Percentiles rank a stretch among this genome's conserved stretches.
Evolutionary conservation across 1,140 invertebrate species (phyloP).

Genomic region (Sweltsa coloradensis): DNA sequence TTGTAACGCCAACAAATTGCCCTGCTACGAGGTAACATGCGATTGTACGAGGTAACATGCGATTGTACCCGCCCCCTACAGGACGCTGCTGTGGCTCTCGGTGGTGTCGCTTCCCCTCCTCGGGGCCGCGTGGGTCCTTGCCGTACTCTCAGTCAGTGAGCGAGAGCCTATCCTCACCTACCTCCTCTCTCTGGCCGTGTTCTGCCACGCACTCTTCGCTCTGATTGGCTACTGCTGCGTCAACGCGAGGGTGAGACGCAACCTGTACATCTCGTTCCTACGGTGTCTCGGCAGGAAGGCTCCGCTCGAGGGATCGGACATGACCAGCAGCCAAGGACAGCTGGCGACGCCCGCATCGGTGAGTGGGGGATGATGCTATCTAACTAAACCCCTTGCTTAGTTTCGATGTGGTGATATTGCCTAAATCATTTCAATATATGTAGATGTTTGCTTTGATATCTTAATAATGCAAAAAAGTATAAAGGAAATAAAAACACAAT

Average conservation of each 20-base stretch:
- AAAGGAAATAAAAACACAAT: too few relatives aligned
- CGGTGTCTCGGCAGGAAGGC: constrained; percentile 74
- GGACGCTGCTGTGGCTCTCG: constrained; percentile 73
- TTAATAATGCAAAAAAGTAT: too few relatives aligned
- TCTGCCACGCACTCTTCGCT: constrained; percentile 62
- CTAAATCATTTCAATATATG: too few relatives aligned
- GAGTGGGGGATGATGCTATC: too few relatives aligned
- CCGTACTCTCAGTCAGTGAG: constrained; percentile 68
- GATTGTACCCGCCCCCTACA: constrained; percentile 28
- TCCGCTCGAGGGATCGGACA: constrained; percentile 60
- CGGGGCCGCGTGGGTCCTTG: constrained; percentile 67
- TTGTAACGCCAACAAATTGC: neutral
- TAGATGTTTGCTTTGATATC: too few relatives aligned
- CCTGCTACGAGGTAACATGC: too few relatives aligned
- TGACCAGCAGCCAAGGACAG: too few relatives aligned
- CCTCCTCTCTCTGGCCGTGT: constrained; percentile 53
- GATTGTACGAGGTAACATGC: too few relatives aligned
- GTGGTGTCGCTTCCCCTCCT: constrained; percentile 65
- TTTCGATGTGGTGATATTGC: too few relatives aligned
- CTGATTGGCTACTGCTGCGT: constrained; percentile 73
- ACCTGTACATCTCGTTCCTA: constrained; percentile 46
- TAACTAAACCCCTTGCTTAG: too few relatives aligned
- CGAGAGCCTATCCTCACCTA: constrained; percentile 56
- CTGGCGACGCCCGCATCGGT: too few relatives aligned
- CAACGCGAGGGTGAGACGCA: constrained; percentile 61